These are phyloP conservation scores for Eulemur rubriventer DNA, from an alignment of 2,797 vertebrate species.

Conservation along the genomic window DNA sequence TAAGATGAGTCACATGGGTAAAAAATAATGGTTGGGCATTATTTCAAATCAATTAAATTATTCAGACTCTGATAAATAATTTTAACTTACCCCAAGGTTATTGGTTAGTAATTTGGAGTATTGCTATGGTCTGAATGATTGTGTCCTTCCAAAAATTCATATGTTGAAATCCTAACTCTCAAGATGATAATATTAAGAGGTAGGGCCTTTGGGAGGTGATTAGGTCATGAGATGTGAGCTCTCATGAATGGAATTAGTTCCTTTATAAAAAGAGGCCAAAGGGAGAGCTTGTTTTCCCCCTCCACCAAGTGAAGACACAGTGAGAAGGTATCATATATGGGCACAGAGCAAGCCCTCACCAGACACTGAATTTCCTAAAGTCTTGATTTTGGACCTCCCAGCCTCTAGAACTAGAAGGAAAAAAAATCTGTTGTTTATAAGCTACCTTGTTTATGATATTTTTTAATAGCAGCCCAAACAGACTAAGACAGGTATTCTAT, in stretches of 20 bases:
- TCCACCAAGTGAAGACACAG: background rate
- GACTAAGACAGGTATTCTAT: background rate
- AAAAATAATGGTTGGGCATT: background rate
- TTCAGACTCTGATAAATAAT: background rate
- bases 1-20: background rate
- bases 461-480: background rate
- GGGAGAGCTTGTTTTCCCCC: background rate
- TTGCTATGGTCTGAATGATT: background rate
- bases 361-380: background rate
- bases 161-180: background rate
- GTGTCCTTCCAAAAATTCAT: background rate
- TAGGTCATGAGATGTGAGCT: background rate
- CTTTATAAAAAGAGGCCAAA: background rate
- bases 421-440: background rate
- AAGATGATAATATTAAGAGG: background rate
- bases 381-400: background rate
- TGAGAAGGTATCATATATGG: background rate
- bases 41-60: conserved; percentile 57
- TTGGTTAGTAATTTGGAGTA: background rate
- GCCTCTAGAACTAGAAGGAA: background rate
- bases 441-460: background rate
- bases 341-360: background rate
- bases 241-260: background rate
- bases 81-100: background rate
- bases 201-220: background rate